A percentile compares a stretch with the other conserved stretches of the same genome.
phyloP scores from a whole-genome alignment of 2,113 vertebrate species.

The Lampris incognitus region DNA sequence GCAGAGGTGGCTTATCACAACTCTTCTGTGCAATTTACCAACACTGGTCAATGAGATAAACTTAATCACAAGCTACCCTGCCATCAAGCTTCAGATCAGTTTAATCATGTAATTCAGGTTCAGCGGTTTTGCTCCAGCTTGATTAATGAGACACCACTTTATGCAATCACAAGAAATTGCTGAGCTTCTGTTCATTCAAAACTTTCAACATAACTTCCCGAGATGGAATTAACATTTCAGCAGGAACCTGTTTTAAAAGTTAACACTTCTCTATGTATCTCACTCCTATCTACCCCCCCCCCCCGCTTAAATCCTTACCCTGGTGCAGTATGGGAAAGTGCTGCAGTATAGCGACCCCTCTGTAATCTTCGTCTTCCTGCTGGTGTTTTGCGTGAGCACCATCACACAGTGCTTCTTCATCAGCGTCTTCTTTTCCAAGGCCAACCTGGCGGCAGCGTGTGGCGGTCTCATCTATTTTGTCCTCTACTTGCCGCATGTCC shows the following conservation, averaged over 20 bases:
- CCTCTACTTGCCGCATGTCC: constrained; percentile 91
- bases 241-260: not conserved
- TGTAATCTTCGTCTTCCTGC: constrained; percentile 93
- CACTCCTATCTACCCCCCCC: not conserved
- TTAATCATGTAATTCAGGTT: constrained; percentile 30
- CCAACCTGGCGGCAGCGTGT: constrained; percentile 95
- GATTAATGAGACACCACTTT: not conserved
- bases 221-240: not conserved
- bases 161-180: not conserved
- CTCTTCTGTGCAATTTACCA: not conserved
- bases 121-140: constrained; percentile 9
- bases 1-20: constrained; percentile 23
- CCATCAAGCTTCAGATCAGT: constrained; percentile 38
- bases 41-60: not conserved
- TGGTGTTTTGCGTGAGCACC: constrained; percentile 90
- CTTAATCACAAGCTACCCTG: constrained; percentile 36
- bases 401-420: constrained; percentile 97
- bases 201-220: not conserved
- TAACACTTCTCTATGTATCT: not conserved
- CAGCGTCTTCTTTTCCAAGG: constrained; percentile 95
- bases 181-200: not conserved
- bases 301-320: not conserved
- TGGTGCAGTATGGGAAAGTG: constrained; percentile 89
- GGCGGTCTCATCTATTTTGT: constrained; percentile 97
- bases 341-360: constrained; percentile 95